A percentile compares a stretch with the other conserved stretches of the same genome.
Evolutionary conservation across 2,888 invertebrate species (phyloP).

Genomic region (Megalurothrips usitatus): DNA sequence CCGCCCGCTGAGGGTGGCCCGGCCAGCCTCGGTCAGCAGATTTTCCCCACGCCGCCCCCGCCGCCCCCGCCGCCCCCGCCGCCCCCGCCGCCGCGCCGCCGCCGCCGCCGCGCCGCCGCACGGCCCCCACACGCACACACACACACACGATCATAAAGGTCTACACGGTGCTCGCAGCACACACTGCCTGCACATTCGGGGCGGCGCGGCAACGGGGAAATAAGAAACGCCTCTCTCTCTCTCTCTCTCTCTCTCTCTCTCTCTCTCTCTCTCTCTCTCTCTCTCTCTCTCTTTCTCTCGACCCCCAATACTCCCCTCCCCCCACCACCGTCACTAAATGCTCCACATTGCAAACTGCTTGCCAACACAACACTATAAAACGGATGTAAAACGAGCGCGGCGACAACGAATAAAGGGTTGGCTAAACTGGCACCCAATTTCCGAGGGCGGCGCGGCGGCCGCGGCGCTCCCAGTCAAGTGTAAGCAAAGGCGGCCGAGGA

Average conservation of each 20-base stretch:
- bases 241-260: no score
- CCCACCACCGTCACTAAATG: background rate
- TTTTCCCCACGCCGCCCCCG: no score
- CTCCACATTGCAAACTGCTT: background rate
- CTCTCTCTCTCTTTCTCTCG: no score
- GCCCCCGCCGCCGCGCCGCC: background rate
- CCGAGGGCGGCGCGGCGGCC: background rate
- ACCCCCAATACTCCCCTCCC: background rate
- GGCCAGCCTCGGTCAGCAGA: no score
- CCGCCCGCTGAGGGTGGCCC: no score
- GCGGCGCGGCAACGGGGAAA: no score
- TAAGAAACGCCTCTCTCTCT: no score
- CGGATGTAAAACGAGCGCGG: background rate
- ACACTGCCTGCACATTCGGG: no score
- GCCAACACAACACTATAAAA: background rate
- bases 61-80: background rate
- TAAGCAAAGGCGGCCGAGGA: no score
- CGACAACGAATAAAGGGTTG: background rate
- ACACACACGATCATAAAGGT: background rate
- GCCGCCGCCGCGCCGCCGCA: background rate
- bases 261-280: no score
- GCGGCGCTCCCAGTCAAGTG: background rate
- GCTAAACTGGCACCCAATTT: constrained; percentile 22
- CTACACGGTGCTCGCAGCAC: no score
- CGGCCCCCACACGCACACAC: background rate